These are phyloP conservation scores for Campaea margaritaria DNA, from an alignment of 2,888 invertebrate species.

Conservation along the genomic window DNA sequence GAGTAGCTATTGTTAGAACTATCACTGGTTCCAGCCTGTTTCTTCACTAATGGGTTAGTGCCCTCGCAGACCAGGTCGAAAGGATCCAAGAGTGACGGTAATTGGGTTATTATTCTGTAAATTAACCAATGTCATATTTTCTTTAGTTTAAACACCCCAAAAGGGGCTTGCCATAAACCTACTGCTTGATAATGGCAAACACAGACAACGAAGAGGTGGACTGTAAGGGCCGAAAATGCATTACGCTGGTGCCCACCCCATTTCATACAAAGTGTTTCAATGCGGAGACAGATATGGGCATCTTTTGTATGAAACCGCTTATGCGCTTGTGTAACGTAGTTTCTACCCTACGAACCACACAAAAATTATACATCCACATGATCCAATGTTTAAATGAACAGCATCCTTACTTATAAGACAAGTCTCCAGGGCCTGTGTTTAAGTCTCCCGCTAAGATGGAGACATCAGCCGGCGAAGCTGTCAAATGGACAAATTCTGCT, in stretches of 20 bases:
- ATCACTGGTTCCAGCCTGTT: conserved; percentile 87
- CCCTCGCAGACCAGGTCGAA: conserved; percentile 54
- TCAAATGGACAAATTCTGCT: conserved; percentile 96
- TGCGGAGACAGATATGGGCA: no score
- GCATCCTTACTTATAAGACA: conserved; percentile 79
- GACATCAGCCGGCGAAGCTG: conserved; percentile 91
- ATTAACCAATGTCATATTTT: neutral
- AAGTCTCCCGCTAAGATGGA: conserved; percentile 97
- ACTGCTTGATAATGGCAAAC: no score
- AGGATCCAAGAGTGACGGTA: conserved; percentile 69
- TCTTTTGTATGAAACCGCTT: no score
- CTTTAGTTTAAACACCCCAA: neutral
- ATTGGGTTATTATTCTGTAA: conserved; percentile 78
- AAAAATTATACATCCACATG: no score
- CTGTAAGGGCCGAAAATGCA: no score
- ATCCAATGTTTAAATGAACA: no score
- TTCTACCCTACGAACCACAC: no score
- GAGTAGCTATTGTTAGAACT: conserved; percentile 92
- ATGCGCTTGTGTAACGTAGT: no score
- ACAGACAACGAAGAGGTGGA: no score
- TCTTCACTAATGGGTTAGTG: conserved; percentile 48
- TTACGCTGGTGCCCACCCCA: no score
- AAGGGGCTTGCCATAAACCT: no score
- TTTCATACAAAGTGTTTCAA: no score
- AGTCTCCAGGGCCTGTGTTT: conserved; percentile 95